Conservation (phyloP, 2,888 invertebrate species). For the Platycheirus albimanus region DNA sequence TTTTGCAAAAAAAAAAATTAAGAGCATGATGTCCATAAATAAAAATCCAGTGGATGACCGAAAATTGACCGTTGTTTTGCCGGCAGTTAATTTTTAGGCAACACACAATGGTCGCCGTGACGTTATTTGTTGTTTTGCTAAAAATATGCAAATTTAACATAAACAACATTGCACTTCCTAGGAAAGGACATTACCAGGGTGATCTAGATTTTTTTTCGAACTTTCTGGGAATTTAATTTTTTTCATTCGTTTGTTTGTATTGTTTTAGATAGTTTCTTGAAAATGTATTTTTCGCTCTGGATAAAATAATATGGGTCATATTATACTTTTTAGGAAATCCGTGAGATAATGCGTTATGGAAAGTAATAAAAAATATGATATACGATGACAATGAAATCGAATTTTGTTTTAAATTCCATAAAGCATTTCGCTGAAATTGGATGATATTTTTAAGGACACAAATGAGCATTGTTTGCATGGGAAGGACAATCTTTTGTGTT, state of each 20-base stretch:
- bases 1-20: constrained; percentile 60
- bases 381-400: constrained; percentile 31
- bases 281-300: constrained; percentile 8
- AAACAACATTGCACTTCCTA: constrained; percentile 24
- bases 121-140: constrained; percentile 28
- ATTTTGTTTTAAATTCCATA: constrained; percentile 28
- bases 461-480: constrained; percentile 6
- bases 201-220: constrained; percentile 47
- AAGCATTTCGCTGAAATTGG: constrained; percentile 38
- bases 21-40: constrained; percentile 66
- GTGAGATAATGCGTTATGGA: background rate
- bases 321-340: constrained; percentile 33
- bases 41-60: constrained; percentile 71
- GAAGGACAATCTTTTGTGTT: constrained; percentile 26
- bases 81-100: constrained; percentile 64
- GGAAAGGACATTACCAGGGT: constrained; percentile 50
- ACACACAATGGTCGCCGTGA: constrained; percentile 58
- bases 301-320: background rate
- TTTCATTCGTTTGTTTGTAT: background rate
- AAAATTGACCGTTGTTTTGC: constrained; percentile 71
- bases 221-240: constrained; percentile 32
- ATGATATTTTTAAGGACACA: constrained; percentile 18
- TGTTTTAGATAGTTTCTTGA: constrained; percentile 20
- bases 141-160: constrained; percentile 29
- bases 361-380: constrained; percentile 28